phyloP scores from a whole-genome alignment of 2,888 invertebrate species.

The Polydesmus complanatus region DNA sequence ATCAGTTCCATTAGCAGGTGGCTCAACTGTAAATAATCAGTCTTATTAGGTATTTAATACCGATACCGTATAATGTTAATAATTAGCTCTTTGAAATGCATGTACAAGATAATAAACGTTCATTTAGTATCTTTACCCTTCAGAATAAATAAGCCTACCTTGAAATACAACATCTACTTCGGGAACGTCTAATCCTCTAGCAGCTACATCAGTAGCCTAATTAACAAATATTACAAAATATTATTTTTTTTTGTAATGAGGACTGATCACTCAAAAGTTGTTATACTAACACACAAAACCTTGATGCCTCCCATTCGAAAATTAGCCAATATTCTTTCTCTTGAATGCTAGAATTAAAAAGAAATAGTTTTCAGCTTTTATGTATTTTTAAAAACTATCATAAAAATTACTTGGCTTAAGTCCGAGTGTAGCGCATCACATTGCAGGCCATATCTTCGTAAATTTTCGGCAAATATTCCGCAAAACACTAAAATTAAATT shows the following conservation, averaged over 20 bases:
- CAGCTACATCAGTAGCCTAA: constrained; percentile 16
- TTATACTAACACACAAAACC: constrained; percentile 14
- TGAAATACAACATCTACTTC: constrained; percentile 13
- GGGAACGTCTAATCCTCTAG: constrained; percentile 15
- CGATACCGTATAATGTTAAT: neutral
- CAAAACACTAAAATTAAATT: neutral
- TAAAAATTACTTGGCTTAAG: constrained; percentile 9
- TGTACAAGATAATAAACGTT: neutral
- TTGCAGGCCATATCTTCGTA: neutral
- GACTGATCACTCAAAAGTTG: no score
- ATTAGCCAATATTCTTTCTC: constrained; percentile 7
- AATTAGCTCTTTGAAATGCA: neutral
- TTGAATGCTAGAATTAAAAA: neutral
- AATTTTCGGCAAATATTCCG: neutral
- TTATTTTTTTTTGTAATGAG: neutral
- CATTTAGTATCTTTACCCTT: neutral
- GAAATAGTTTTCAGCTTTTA: neutral
- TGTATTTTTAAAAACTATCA: neutral
- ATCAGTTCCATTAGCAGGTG: constrained; percentile 13
- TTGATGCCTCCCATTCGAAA: constrained; percentile 9
- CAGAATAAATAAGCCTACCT: constrained; percentile 6
- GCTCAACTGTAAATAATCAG: constrained; percentile 11
- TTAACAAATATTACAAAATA: neutral
- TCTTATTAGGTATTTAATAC: no score
- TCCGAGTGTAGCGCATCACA: constrained; percentile 11